phyloP scores from a whole-genome alignment of 2,797 vertebrate genomes.

The Pseudomugil tenellus region DNA sequence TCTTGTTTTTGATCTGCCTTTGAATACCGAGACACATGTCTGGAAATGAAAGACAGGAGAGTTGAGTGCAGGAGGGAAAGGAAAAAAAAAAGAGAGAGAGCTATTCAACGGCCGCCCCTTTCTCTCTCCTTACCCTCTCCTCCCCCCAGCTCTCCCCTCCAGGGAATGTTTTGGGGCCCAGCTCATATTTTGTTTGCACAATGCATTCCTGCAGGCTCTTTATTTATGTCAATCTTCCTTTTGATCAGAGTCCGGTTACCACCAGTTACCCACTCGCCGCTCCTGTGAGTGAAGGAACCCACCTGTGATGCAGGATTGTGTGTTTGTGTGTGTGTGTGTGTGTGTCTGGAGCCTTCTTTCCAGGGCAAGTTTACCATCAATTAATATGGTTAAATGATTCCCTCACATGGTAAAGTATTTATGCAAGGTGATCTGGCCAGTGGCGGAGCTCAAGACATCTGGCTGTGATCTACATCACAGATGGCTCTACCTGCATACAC shows the following conservation, averaged over 20 bases:
- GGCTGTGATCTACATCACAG: constrained; percentile 85
- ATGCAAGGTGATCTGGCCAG: constrained; percentile 87
- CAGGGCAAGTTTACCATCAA: constrained; percentile 93
- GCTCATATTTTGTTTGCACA: constrained; percentile 88
- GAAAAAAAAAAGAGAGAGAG: constrained; percentile 53
- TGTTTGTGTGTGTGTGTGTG: constrained; percentile 29
- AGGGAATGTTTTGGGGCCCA: constrained; percentile 84
- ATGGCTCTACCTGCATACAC: constrained; percentile 85
- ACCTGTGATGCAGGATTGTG: constrained; percentile 86
- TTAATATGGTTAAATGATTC: constrained; percentile 94
- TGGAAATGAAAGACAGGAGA: constrained; percentile 66
- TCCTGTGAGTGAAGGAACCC: constrained; percentile 92
- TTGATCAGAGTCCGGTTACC: constrained; percentile 86
- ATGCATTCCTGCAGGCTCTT: constrained; percentile 88
- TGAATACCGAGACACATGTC: constrained; percentile 49
- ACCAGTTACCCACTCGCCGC: constrained; percentile 77
- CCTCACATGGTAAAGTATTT: constrained; percentile 92
- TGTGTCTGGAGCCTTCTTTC: constrained; percentile 76
- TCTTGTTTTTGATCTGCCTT: constrained; percentile 49
- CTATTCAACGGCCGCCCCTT: constrained; percentile 46
- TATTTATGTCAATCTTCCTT: constrained; percentile 87
- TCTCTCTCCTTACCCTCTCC: constrained; percentile 36
- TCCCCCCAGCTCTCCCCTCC: constrained; percentile 58
- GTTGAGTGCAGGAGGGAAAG: constrained; percentile 55
- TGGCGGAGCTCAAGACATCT: constrained; percentile 82